Evolutionary conservation across 2,888 invertebrate species (phyloP).

Genomic region (Polymixis flavicincta): DNA sequence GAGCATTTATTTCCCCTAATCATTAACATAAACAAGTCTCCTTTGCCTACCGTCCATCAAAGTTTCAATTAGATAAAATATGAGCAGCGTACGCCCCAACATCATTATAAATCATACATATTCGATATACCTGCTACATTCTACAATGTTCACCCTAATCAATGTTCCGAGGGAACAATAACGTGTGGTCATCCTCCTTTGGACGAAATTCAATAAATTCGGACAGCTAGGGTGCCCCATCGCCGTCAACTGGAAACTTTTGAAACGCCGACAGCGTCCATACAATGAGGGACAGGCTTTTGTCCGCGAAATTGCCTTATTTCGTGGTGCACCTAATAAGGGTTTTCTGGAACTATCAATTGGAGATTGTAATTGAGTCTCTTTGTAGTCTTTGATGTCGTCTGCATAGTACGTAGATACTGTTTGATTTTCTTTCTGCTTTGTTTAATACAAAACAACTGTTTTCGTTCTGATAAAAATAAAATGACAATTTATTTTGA

Average conservation of each 20-base stretch:
- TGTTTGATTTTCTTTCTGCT: constrained; percentile 75
- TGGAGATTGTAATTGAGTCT: constrained; percentile 84
- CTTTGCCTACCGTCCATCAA: constrained; percentile 47
- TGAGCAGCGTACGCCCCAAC: constrained; percentile 46
- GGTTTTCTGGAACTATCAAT: constrained; percentile 87
- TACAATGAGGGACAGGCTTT: constrained; percentile 83
- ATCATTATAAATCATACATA: constrained; percentile 75
- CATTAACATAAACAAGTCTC: constrained; percentile 21
- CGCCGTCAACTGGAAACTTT: constrained; percentile 86
- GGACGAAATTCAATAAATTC: constrained; percentile 88
- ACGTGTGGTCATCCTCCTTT: constrained; percentile 85
- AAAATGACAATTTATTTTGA: constrained; percentile 64
- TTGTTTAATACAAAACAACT: constrained; percentile 70
- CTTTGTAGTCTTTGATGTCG: constrained; percentile 86
- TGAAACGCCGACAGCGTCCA: constrained; percentile 84
- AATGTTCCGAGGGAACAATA: constrained; percentile 83
- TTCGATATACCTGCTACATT: constrained; percentile 77
- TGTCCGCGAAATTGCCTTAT: constrained; percentile 89
- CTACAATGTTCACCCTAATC: constrained; percentile 81
- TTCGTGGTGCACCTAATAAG: constrained; percentile 86
- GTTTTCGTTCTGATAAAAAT: constrained; percentile 68
- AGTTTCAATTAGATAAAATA: constrained; percentile 65
- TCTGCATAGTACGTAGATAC: constrained; percentile 75
- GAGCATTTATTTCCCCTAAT: background rate
- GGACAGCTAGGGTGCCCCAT: constrained; percentile 78